Percentiles rank a stretch among this genome's conserved stretches.
Evolutionary conservation across 2,888 invertebrate genomes (phyloP).

Genomic region (Calliscelio sp.): DNA sequence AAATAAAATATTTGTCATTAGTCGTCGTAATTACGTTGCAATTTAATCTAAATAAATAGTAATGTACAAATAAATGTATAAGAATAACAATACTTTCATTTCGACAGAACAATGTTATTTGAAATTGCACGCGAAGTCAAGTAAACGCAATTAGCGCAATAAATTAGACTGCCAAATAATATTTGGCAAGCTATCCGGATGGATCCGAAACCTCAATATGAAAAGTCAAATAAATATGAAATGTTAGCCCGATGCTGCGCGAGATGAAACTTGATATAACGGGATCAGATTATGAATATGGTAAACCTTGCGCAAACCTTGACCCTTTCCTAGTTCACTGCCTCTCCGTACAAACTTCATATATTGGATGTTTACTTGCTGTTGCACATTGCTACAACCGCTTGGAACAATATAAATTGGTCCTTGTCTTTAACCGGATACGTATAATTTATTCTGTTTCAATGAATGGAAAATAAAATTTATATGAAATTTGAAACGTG

Average conservation of each 20-base stretch:
- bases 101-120: not conserved
- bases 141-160: constrained; percentile 16
- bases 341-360: not conserved
- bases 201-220: constrained; percentile 19
- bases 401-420: constrained; percentile 15
- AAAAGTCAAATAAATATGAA: constrained; percentile 54
- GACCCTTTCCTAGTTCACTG: constrained; percentile 42
- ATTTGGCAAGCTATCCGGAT: constrained; percentile 17
- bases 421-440: constrained; percentile 4
- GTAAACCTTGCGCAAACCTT: constrained; percentile 56
- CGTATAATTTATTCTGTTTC: not conserved
- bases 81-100: no score
- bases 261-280: constrained; percentile 43
- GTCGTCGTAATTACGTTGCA: no score
- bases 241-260: constrained; percentile 12
- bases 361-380: constrained; percentile 30
- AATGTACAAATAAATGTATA: no score
- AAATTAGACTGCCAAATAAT: constrained; percentile 15
- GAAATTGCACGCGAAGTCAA: not conserved
- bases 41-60: no score
- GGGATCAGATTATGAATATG: constrained; percentile 58
- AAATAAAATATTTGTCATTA: no score
- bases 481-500: no score
- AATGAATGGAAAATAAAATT: not conserved
- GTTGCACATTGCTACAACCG: constrained; percentile 10